A percentile compares a stretch with the other conserved stretches of the same genome.
These are phyloP conservation scores for Etheostoma perlongum DNA, from an alignment of 2,797 vertebrate genomes.

Conservation along the genomic window DNA sequence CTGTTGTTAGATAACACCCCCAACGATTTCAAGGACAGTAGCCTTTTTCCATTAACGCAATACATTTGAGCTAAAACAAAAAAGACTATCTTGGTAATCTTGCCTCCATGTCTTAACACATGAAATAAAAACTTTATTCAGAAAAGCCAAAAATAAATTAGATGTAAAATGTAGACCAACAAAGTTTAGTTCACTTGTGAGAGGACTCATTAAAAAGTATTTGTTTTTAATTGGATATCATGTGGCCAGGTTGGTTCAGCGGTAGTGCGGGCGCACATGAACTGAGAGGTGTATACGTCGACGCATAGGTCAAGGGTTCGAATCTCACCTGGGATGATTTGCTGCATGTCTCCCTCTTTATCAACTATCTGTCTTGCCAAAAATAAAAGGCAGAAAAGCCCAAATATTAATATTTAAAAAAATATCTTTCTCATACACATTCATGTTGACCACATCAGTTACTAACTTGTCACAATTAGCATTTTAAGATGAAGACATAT, in stretches of 20 bases:
- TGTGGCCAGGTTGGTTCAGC: no score
- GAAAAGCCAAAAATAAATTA: not conserved
- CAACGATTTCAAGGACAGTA: not conserved
- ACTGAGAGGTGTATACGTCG: no score
- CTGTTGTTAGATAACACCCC: not conserved
- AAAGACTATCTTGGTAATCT: not conserved
- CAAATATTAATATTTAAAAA: no score
- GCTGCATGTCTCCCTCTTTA: no score
- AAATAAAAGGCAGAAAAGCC: no score
- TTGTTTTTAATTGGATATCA: no score
- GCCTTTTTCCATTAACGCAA: not conserved
- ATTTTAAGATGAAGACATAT: not conserved
- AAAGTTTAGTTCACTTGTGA: not conserved
- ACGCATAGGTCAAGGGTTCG: no score
- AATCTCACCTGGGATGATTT: no score
- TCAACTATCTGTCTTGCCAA: no score
- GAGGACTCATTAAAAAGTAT: not conserved
- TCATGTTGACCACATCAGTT: not conserved
- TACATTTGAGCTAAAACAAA: not conserved
- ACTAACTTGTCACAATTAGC: not conserved
- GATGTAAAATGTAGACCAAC: no score
- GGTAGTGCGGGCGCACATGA: no score
- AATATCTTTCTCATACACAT: not conserved
- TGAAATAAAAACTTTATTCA: constrained; percentile 10
- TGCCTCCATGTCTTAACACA: not conserved